Evolutionary conservation across 2,888 invertebrate species (phyloP), one percentile per base, ranked within the genome.

Genomic region (Epicampocera succincta): DNA sequence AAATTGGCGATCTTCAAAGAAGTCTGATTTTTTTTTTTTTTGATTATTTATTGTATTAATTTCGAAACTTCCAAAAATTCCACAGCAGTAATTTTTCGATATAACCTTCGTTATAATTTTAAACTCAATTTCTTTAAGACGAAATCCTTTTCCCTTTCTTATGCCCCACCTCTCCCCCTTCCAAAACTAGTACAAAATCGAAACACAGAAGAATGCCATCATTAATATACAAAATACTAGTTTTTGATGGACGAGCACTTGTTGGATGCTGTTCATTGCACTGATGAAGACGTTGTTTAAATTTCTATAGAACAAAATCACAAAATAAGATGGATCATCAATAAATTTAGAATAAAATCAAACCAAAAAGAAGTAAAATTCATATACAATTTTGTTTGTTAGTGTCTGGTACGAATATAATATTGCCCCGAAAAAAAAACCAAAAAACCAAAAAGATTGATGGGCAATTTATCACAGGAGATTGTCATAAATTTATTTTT

Each of bases 241-340:
- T 63, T 63, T 77, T 77, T 77, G 77, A 77, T 77, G 77, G 63
- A 71, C 71, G 77, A 71, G 71, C 71, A 77, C 42, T 77, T 77
- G 71, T 77, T 77, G 58, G 48, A 71, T 76, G 69, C 69, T 69
- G 69, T 76, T 61, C 54, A 54, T 44, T 69, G 61, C 38, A 25
- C 52, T 38, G 54, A 76, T 52, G 40, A 77, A 42, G 77, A 71
- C 17, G 71, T 42, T 65, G 40, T 19, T 19, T 63, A 40, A 56
- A 29, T 56, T 44, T 50, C 40, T 44, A 60, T 48, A 6, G 4
- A 42, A 42, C 6, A 25, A 42, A 52, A 46, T 42, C n/a, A 48
- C 13, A 13, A 25, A 69, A 48, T 44, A 77, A 50, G 71, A 77
- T 65, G 58, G 56, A 77, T 77, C 56, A 77, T 77, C 77, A 71